A percentile compares a stretch with the other conserved stretches of the same genome.
Evolutionary conservation across 2,888 invertebrate genomes (phyloP).

Genomic region (Oxystoma pomonae): DNA sequence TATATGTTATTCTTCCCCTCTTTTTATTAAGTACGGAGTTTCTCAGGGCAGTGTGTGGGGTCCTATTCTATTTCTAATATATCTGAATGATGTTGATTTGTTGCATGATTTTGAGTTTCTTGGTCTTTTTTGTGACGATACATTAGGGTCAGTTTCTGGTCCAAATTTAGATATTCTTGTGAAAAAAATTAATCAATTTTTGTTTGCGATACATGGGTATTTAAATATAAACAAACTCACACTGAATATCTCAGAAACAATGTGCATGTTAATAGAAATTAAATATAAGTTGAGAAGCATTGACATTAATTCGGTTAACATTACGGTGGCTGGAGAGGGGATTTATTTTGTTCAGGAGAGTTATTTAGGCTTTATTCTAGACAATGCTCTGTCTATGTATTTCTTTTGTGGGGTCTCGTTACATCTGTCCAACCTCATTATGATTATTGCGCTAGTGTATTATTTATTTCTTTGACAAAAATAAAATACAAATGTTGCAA

Average conservation of each 20-base stretch:
- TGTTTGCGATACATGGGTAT: neutral
- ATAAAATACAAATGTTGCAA: slow-evolving; percentile 2
- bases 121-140: no score
- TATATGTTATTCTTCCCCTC: neutral
- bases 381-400: slow-evolving; percentile 8
- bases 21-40: neutral
- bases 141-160: no score
- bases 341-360: no score
- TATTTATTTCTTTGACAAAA: slow-evolving; percentile 7
- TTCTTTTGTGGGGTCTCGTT: slow-evolving; percentile 4
- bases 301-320: no score
- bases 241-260: no score
- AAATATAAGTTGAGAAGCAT: no score
- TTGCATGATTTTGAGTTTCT: no score
- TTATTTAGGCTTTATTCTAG: slow-evolving; percentile 6
- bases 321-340: no score
- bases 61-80: neutral
- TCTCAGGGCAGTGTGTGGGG: neutral
- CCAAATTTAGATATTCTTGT: no score
- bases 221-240: neutral
- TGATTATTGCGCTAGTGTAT: slow-evolving; percentile 7
- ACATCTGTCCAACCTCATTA: slow-evolving; percentile 2
- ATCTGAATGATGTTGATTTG: no score
- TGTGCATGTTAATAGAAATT: no score
- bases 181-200: neutral